phyloP scores from a whole-genome alignment of 2,888 invertebrate species.

The Thelaira solivaga region DNA sequence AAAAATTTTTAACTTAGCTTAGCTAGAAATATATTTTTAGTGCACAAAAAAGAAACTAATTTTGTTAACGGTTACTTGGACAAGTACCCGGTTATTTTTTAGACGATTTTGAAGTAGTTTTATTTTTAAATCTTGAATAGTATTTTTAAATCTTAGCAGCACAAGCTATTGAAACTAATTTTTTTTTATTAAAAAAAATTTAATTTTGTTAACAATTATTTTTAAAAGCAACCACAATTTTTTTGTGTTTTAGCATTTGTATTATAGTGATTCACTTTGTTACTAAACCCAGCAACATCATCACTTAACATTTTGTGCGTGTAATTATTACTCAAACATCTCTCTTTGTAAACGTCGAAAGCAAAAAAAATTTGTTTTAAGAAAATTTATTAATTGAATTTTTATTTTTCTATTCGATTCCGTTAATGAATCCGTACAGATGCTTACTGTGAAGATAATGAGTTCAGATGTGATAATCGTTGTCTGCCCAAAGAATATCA shows the following conservation, averaged over 20 bases:
- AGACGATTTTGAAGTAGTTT: too few relatives aligned
- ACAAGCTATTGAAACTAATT: too few relatives aligned
- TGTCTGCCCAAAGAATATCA: constrained; percentile 79
- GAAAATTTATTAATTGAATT: constrained; percentile 31
- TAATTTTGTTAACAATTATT: not conserved
- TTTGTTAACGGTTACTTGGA: too few relatives aligned
- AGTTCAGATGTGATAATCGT: constrained; percentile 82
- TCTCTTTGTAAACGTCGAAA: not conserved
- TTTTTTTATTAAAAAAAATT: not conserved
- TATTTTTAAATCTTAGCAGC: not conserved
- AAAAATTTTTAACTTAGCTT: too few relatives aligned
- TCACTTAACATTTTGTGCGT: constrained; percentile 48
- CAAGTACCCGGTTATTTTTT: too few relatives aligned
- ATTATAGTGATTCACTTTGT: constrained; percentile 35
- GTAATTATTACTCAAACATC: not conserved
- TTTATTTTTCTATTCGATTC: constrained; percentile 35
- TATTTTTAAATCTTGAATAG: not conserved
- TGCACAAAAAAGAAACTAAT: too few relatives aligned
- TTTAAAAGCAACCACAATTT: constrained; percentile 22
- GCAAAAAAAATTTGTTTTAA: not conserved
- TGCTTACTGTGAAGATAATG: constrained; percentile 73
- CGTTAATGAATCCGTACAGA: constrained; percentile 46
- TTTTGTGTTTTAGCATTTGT: constrained; percentile 10
- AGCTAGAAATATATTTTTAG: too few relatives aligned
- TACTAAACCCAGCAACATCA: constrained; percentile 49